Base-by-base conservation (phyloP, 2,113 vertebrate species). In the Parus major region DNA sequence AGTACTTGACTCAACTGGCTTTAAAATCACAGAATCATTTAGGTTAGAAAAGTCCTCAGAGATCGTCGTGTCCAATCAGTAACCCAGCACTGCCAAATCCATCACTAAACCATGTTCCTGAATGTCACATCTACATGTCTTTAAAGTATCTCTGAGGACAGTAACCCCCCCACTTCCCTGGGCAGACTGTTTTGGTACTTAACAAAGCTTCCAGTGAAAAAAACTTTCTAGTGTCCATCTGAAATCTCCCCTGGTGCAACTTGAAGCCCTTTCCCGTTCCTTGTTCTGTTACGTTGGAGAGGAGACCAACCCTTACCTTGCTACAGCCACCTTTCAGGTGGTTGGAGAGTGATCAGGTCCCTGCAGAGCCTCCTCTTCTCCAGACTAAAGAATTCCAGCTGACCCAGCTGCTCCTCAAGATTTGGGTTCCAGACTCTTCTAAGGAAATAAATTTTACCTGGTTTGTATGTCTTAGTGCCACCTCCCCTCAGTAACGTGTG, bases 41-140 rank as follows among this genome's bases (percentile, higher is more conserved):
- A 13, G 13, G 3, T 76, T 61, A 29, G 29, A 60, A 52, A 81
- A 46, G 8, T 33, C 14, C 36, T 39, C 28, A 39, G 53, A 46
- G 28, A 19, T 47, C 5, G 5, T 22, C 0, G 0, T 15, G 41
- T 35, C 25, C 29, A 31, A 47, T 25, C 33, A 47, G n/a, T 68
- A 68, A 53, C 9, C 20, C 17, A 53, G 23, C 14, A 52, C 28
- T 66, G 28, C 46, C 53, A 59, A 39, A 17, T 60, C 23, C 39
- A 53, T 13, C 20, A 27, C n/a, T 35, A 55, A 76, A 35, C 21
- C 2, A 22, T 18, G 4, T 60, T 19, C 28, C 11, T 12, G 24
- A 27, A 21, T 46, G 46, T 28, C 24, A 31, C 13, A 60, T 39
- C 39, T n/a, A 22, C 20, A 9, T 28, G 21, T 60, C 29, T 61